Conservation (phyloP, 2,888 invertebrate species). For the Thereva nobilitata region DNA sequence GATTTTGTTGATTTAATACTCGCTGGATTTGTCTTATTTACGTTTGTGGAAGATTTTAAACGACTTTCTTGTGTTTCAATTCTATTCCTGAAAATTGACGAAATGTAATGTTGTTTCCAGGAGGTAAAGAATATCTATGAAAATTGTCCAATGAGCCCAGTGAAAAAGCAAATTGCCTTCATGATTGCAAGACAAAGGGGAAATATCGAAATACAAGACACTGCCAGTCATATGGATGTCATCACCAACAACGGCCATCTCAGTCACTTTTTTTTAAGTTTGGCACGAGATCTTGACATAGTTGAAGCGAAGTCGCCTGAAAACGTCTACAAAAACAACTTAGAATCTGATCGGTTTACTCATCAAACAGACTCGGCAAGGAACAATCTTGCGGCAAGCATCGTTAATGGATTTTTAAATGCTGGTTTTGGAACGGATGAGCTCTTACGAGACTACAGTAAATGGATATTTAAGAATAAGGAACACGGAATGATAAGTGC, state of each 20-base stretch:
- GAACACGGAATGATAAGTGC: slow-evolving; percentile 94
- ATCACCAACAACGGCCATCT: slow-evolving; percentile 81
- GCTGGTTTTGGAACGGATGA: slow-evolving; percentile 93
- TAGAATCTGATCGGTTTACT: slow-evolving; percentile 73
- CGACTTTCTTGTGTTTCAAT: no score
- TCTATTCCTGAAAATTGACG: neutral
- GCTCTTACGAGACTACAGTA: slow-evolving; percentile 75
- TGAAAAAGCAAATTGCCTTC: slow-evolving; percentile 88
- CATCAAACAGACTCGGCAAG: slow-evolving; percentile 84
- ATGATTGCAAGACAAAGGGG: slow-evolving; percentile 86
- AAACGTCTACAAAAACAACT: slow-evolving; percentile 93
- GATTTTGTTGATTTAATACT: neutral
- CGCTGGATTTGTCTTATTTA: neutral
- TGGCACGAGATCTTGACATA: slow-evolving; percentile 92
- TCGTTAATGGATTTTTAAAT: slow-evolving; percentile 95
- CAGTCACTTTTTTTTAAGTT: slow-evolving; percentile 81
- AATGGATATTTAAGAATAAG: slow-evolving; percentile 91
- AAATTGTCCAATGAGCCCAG: slow-evolving; percentile 51
- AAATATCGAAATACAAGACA: no score
- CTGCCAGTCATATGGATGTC: slow-evolving; percentile 64
- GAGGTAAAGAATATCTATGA: slow-evolving; percentile 22
- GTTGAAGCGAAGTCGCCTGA: slow-evolving; percentile 96
- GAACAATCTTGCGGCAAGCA: slow-evolving; percentile 90
- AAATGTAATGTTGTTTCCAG: slow-evolving; percentile 32
- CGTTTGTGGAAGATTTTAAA: no score